These are phyloP conservation scores for Nemotelus nigrinus DNA, from an alignment of 2,888 invertebrate genomes.

Conservation along the genomic window DNA sequence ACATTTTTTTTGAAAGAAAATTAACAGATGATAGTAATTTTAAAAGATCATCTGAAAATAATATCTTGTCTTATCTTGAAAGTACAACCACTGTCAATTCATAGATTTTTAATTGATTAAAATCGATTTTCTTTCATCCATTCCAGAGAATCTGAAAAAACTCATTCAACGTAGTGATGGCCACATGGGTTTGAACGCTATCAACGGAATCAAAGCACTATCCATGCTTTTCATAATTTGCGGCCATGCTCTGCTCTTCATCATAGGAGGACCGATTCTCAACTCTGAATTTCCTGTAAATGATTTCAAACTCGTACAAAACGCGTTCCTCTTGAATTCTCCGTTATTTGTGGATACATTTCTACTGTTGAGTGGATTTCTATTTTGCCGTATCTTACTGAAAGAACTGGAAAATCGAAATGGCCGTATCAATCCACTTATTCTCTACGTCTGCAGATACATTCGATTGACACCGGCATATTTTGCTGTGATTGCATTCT, in stretches of 20 bases:
- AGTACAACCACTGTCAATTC: too few relatives aligned
- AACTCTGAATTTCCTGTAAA: constrained; percentile 69
- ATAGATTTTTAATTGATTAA: background rate
- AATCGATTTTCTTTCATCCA: background rate
- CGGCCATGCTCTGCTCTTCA: constrained; percentile 75
- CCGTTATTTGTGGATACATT: constrained; percentile 79
- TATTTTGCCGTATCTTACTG: constrained; percentile 74
- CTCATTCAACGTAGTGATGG: constrained; percentile 64
- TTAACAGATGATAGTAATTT: background rate
- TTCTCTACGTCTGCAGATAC: constrained; percentile 74
- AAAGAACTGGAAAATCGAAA: constrained; percentile 74
- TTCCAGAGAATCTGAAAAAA: constrained; percentile 58
- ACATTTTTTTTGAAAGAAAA: background rate
- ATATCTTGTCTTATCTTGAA: too few relatives aligned
- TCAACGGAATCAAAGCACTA: constrained; percentile 73
- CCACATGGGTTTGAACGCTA: constrained; percentile 71
- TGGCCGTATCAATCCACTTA: constrained; percentile 71
- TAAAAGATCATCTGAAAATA: too few relatives aligned
- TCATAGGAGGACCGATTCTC: constrained; percentile 74
- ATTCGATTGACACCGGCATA: constrained; percentile 81
- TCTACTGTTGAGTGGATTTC: constrained; percentile 75
- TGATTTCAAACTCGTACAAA: constrained; percentile 69
- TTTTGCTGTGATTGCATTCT: constrained; percentile 75
- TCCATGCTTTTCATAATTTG: constrained; percentile 75
- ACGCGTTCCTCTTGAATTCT: constrained; percentile 74